Base-by-base conservation (phyloP, 2,113 vertebrate genomes). In the Chitala chitala region DNA sequence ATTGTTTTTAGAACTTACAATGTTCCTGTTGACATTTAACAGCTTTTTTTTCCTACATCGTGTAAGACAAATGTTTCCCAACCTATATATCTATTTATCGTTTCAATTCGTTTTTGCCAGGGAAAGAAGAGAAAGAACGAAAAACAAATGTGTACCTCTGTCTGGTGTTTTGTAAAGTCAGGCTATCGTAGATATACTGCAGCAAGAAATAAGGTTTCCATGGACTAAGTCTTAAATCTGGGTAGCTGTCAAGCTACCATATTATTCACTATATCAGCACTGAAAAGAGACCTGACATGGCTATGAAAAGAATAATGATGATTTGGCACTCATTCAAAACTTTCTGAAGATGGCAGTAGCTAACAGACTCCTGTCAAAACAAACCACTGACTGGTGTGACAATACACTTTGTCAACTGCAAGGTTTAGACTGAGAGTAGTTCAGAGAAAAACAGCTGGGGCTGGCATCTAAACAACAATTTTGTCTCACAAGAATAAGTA, bases 331-430 rank as follows among this genome's bases (percentile, higher is more conserved):
- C 58, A 22, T 61, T 73, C 56, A 38, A 38, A 63, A 13, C 29
- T 58, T 64, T 48, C 58, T 22, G 58, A 44, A 33, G 44, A 50
- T 8, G 29, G 26, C 72, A 20, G 29, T 33, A 51, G 29, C 42
- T 61, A 64, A 73, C 15, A 73, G 44, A 53, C 26, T 73, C 72
- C 44, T 73, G 58, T 73, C 72, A 73, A 73, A 73, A 73, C 72
- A 73, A 73, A 48, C 46, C 58, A 48, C 44, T 73, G 72, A 64
- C 10, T 73, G 31, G 29, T 51, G 72, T 38, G 56, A 73, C 72
- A 64, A 58, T 73, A 50, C 56, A 73, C 71, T 61, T 73, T 73
- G 58, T 73, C 71, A 73, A 63, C 72, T 44, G 29, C 24, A 31
- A 40, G 29, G 29, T 63, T 73, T 73, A 59, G 42, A 64, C 42